Evolutionary conservation across 2,113 vertebrate species (phyloP).

Genomic region (Leptobrachium ailaonicum): DNA sequence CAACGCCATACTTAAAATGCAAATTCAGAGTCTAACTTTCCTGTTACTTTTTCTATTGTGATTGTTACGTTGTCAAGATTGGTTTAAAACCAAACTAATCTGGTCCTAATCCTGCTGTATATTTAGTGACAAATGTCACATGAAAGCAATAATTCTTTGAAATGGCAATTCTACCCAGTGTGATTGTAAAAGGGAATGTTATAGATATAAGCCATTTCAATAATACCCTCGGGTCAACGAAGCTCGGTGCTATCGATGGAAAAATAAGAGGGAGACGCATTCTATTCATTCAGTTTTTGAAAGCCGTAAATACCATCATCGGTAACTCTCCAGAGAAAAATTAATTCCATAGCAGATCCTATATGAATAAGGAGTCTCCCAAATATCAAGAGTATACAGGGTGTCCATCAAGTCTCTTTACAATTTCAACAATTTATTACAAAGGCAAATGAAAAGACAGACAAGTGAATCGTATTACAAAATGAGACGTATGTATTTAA

Average conservation of each 20-base stretch:
- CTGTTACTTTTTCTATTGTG: slow-evolving; percentile 48
- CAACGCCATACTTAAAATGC: slow-evolving; percentile 47
- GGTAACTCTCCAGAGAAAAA: background rate
- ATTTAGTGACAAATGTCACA: slow-evolving; percentile 56
- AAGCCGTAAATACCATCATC: slow-evolving; percentile 6
- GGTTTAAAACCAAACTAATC: slow-evolving; percentile 54
- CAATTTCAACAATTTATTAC: no score
- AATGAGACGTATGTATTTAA: no score
- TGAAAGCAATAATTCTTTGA: slow-evolving; percentile 50
- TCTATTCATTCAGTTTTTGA: background rate
- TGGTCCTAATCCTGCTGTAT: slow-evolving; percentile 55
- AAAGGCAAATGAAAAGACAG: no score
- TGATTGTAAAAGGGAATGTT: slow-evolving; percentile 57
- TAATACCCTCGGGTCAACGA: slow-evolving; percentile 57
- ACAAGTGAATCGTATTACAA: no score
- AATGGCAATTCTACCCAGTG: slow-evolving; percentile 56
- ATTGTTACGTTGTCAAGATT: slow-evolving; percentile 30
- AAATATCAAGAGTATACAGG: no score
- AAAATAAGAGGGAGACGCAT: background rate
- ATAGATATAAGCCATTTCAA: slow-evolving; percentile 50
- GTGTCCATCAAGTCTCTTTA: no score
- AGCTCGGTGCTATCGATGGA: background rate
- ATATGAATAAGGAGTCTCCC: background rate
- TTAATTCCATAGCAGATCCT: background rate
- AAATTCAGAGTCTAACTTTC: slow-evolving; percentile 52